Percentiles rank a stretch among this genome's conserved stretches.
phyloP scores from a whole-genome alignment of 1,140 invertebrate species.

The Micrasema longulum region DNA sequence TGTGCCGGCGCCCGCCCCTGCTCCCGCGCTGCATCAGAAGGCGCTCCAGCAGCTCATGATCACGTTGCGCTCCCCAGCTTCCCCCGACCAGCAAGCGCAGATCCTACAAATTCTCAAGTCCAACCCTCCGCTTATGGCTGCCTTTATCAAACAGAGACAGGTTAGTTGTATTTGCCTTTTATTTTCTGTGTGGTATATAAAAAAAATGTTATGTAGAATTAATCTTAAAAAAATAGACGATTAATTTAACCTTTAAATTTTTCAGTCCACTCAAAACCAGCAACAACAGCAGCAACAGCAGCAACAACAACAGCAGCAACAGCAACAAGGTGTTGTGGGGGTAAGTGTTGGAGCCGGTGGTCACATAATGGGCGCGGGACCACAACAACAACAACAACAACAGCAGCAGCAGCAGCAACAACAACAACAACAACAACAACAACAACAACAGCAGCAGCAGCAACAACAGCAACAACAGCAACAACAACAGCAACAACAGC shows the following conservation, averaged over 20 bases:
- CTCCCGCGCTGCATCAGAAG: conserved; percentile 74
- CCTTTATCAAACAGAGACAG: conserved; percentile 93
- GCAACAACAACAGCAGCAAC: conserved; percentile 65
- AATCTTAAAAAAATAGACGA: too few relatives aligned
- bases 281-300: conserved; percentile 69
- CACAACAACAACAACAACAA: conserved; percentile 57
- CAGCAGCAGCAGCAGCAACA: conserved; percentile 61
- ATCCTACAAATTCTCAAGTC: conserved; percentile 93
- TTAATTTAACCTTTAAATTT: too few relatives aligned
- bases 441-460: conserved; percentile 68
- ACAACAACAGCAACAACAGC: conserved; percentile 68
- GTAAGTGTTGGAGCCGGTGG: conserved; percentile 58
- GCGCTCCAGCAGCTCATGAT: conserved; percentile 91
- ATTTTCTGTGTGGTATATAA: background rate
- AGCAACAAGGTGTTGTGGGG: conserved; percentile 55
- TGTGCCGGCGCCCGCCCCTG: conserved; percentile 60
- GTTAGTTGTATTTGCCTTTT: conserved; percentile 59
- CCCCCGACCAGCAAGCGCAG: conserved; percentile 93
- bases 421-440: conserved; percentile 65
- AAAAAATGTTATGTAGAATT: background rate
- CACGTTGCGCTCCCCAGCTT: conserved; percentile 87
- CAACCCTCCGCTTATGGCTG: conserved; percentile 96
- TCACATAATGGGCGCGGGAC: conserved; percentile 52
- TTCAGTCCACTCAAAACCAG: too few relatives aligned
- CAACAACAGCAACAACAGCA: conserved; percentile 53